Conservation (phyloP, 2,888 invertebrate species). For the Pseudanteris insignis region DNA sequence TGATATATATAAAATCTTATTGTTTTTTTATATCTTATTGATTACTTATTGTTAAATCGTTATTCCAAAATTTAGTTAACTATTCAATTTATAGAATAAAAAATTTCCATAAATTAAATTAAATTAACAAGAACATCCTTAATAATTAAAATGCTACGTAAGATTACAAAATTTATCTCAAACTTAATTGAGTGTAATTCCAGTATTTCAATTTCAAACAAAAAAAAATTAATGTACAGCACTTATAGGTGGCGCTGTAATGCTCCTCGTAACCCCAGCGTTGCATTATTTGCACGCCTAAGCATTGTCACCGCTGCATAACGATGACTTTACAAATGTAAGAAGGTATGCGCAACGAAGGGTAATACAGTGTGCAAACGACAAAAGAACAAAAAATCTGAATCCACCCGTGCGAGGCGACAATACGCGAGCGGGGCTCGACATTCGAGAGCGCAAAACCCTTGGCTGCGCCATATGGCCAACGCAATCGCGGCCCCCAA, state of each 20-base stretch:
- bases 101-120: too few relatives aligned
- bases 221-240: constrained; percentile 1
- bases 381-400: constrained; percentile 41
- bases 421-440: constrained; percentile 21
- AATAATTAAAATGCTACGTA: too few relatives aligned
- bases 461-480: constrained; percentile 54
- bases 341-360: constrained; percentile 33
- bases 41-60: too few relatives aligned
- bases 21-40: too few relatives aligned
- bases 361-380: constrained; percentile 36
- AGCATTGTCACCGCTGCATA: constrained; percentile 11
- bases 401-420: constrained; percentile 24
- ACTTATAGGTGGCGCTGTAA: constrained; percentile 12
- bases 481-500: constrained; percentile 42
- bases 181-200: background rate
- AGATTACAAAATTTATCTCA: too few relatives aligned
- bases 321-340: constrained; percentile 35
- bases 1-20: too few relatives aligned
- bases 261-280: constrained; percentile 5
- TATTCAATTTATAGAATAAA: too few relatives aligned
- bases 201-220: constrained; percentile 10
- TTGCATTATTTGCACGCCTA: constrained; percentile 11
- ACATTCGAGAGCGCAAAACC: constrained; percentile 28
- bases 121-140: too few relatives aligned
- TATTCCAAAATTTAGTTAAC: too few relatives aligned